phyloP scores from a whole-genome alignment of 2,797 vertebrate genomes.

The Lophotriccus pileatus region DNA sequence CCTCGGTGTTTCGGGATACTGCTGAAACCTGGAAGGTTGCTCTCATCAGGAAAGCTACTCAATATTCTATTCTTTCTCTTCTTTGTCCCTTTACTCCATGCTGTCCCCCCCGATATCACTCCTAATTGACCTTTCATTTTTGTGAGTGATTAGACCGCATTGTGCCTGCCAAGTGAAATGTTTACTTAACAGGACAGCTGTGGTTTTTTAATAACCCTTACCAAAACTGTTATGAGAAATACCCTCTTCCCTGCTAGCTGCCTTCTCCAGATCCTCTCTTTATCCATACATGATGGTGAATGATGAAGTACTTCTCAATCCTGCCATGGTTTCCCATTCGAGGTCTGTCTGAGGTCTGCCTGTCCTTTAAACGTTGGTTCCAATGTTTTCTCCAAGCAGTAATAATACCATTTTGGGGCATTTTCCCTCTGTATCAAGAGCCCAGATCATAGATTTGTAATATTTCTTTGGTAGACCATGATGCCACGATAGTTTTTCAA shows the following conservation, averaged over 20 bases:
- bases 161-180: not conserved
- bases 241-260: not conserved
- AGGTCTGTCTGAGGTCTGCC: not conserved
- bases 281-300: not conserved
- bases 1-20: not conserved
- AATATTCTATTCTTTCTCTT: not conserved
- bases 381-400: not conserved
- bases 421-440: not conserved
- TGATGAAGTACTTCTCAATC: not conserved
- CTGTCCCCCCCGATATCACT: not conserved
- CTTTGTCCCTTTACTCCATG: not conserved
- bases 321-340: not conserved
- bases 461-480: not conserved
- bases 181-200: not conserved
- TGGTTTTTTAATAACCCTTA: not conserved
- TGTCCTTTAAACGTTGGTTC: not conserved
- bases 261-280: not conserved
- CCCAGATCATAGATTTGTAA: not conserved
- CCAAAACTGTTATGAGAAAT: not conserved
- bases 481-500: not conserved
- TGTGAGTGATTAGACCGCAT: not conserved
- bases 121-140: not conserved
- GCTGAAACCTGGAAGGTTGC: not conserved
- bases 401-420: not conserved
- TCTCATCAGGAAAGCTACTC: not conserved